These are phyloP conservation scores for Erythrocercus mccallii DNA, from an alignment of 2,113 vertebrate genomes.

Conservation along the genomic window DNA sequence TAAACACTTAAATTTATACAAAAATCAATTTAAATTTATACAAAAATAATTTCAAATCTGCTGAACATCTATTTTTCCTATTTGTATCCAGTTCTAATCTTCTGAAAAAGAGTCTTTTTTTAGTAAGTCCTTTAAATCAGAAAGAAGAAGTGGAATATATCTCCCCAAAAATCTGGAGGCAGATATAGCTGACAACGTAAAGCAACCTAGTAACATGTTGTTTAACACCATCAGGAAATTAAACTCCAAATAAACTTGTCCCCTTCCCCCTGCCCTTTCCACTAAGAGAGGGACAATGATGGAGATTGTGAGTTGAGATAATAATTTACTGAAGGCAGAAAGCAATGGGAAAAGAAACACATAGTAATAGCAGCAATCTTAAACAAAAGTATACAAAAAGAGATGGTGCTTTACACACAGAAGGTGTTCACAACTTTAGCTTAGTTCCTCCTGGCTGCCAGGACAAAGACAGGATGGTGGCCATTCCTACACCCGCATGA, in stretches of 20 bases:
- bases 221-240: neutral
- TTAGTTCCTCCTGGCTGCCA: accelerated
- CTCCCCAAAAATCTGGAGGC: neutral
- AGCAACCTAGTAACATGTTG: neutral
- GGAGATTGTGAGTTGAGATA: neutral
- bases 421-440: neutral
- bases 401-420: neutral
- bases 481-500: accelerated
- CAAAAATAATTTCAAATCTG: neutral
- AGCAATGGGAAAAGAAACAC: neutral
- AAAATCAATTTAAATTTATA: no score
- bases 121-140: neutral
- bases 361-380: neutral
- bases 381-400: neutral
- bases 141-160: neutral
- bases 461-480: accelerated
- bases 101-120: neutral
- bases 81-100: neutral
- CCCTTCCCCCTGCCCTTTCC: accelerated
- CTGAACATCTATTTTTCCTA: neutral
- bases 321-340: neutral
- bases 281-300: neutral
- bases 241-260: neutral
- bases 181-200: neutral
- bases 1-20: neutral